These are phyloP conservation scores for Leguminivora glycinivorella DNA, from an alignment of 1,140 invertebrate species.

Conservation along the genomic window DNA sequence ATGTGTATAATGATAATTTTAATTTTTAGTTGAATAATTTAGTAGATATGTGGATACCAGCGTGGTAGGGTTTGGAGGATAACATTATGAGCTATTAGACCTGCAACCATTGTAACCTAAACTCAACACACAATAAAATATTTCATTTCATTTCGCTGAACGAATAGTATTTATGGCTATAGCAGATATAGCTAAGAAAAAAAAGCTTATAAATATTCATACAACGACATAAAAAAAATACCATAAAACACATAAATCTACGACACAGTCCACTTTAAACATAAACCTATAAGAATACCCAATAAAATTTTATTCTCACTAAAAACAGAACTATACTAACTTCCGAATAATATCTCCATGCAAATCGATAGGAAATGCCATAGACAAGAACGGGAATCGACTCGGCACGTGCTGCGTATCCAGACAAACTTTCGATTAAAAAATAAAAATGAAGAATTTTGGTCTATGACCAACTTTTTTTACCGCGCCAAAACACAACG, in stretches of 20 bases:
- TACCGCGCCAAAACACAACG: not conserved
- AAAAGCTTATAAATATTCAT: not conserved
- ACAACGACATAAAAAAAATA: not conserved
- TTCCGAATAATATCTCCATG: slow-evolving; percentile 28
- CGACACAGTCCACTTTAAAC: slow-evolving; percentile 17
- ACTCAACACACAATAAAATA: too few species aligned
- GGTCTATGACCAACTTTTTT: slow-evolving; percentile 10
- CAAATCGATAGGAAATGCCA: slow-evolving; percentile 27
- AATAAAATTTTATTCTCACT: slow-evolving; percentile 27
- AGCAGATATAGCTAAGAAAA: too few species aligned
- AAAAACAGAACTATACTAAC: not conserved
- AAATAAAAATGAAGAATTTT: slow-evolving; percentile 24
- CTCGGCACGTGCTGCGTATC: not conserved
- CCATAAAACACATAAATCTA: not conserved
- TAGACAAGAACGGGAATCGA: slow-evolving; percentile 8
- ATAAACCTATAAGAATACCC: slow-evolving; percentile 14
- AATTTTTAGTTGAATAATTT: too few species aligned
- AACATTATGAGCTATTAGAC: too few species aligned
- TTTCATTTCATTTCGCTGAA: too few species aligned
- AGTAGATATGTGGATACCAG: too few species aligned
- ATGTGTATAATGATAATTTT: too few species aligned
- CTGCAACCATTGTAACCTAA: too few species aligned
- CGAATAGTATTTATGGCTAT: too few species aligned
- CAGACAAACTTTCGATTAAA: slow-evolving; percentile 18
- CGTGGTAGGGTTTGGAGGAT: too few species aligned